These are phyloP conservation scores for Myiozetetes cayanensis DNA, from an alignment of 2,113 vertebrate genomes.

Conservation along the genomic window DNA sequence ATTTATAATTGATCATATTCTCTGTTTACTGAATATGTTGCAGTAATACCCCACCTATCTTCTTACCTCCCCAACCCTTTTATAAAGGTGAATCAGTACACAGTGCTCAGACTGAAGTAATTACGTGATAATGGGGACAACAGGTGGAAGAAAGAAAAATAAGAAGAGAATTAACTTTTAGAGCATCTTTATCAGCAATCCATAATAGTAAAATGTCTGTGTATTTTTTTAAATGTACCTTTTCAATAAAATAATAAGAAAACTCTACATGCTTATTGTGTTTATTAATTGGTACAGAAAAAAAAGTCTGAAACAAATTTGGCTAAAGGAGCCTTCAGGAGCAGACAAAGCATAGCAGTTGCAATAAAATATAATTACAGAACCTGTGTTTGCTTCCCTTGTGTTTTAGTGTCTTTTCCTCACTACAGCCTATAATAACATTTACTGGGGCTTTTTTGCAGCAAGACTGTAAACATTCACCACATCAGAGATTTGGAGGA, in stretches of 20 bases:
- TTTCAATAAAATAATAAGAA: slow-evolving; percentile 85
- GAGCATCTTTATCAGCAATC: slow-evolving; percentile 78
- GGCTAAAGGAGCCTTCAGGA: neutral
- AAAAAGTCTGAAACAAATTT: neutral
- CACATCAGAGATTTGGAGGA: neutral
- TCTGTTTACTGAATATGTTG: slow-evolving; percentile 77
- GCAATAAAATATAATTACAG: slow-evolving; percentile 12
- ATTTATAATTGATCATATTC: slow-evolving; percentile 81
- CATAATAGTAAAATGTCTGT: slow-evolving; percentile 84
- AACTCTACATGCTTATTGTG: slow-evolving; percentile 48
- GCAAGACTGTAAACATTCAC: neutral
- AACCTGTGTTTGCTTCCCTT: neutral
- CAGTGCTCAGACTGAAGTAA: slow-evolving; percentile 69
- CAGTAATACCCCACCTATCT: slow-evolving; percentile 61
- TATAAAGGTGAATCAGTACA: slow-evolving; percentile 71
- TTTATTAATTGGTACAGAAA: neutral
- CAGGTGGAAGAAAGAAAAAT: slow-evolving; percentile 56
- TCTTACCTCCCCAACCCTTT: slow-evolving; percentile 50
- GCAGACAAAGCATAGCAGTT: neutral
- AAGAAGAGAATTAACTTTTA: slow-evolving; percentile 72
- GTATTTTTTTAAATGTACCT: slow-evolving; percentile 87
- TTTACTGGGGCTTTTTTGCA: neutral
- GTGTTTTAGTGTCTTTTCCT: neutral
- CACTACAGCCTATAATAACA: neutral
- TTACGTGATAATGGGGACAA: slow-evolving; percentile 69